Conservation (phyloP, 2,797 vertebrate species). For the Petrocephalus sullivani region DNA sequence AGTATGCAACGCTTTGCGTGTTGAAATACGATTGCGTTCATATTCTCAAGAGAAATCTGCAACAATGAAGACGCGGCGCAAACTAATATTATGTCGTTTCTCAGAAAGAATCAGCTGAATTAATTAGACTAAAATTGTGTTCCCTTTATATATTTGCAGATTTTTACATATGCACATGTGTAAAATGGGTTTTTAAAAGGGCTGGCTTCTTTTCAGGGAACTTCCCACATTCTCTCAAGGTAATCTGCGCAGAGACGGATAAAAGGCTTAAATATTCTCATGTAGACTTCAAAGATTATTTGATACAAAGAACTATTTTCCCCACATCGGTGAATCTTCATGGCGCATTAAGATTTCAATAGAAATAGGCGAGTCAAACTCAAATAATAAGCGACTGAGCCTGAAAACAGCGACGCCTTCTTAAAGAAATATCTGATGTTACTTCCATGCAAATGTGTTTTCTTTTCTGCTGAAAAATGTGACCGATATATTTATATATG, state of each 20-base stretch:
- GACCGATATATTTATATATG: background rate
- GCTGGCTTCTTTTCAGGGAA: conserved; percentile 71
- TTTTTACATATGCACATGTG: conserved; percentile 8
- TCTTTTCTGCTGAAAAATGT: background rate
- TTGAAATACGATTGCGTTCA: background rate
- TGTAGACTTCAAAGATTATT: conserved; percentile 93
- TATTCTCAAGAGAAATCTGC: background rate
- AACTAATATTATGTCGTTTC: background rate
- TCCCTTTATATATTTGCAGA: background rate
- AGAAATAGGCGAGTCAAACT: conserved; percentile 96
- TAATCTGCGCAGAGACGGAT: conserved; percentile 80
- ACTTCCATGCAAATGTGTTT: conserved; percentile 19
- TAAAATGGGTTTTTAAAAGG: background rate
- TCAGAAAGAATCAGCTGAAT: background rate
- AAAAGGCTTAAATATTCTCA: conserved; percentile 82
- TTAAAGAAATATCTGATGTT: conserved; percentile 86
- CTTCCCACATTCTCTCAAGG: conserved; percentile 72
- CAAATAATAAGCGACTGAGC: conserved; percentile 90
- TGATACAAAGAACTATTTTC: conserved; percentile 88
- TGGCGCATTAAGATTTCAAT: conserved; percentile 99
- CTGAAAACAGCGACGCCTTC: conserved; percentile 80
- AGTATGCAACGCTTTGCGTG: too few species aligned
- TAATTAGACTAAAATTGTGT: background rate
- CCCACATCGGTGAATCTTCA: conserved; percentile 99
- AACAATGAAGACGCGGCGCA: too few species aligned